Evolutionary conservation across 2,113 vertebrate species (phyloP).

Genomic region (Alces alces): DNA sequence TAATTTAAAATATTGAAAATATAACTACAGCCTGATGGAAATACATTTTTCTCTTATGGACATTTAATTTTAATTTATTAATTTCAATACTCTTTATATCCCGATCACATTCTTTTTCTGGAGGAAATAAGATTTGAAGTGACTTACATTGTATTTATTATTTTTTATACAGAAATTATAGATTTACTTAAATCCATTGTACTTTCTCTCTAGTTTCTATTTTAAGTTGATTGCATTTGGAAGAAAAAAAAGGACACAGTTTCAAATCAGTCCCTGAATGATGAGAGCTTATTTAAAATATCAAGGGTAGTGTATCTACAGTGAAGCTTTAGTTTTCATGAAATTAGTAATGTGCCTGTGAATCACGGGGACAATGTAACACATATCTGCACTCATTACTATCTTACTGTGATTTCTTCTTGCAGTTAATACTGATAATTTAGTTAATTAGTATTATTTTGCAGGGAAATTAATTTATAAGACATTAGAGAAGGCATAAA

Average conservation of each 20-base stretch:
- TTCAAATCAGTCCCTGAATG: constrained; percentile 64
- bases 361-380: neutral
- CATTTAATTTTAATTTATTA: constrained; percentile 83
- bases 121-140: constrained; percentile 78
- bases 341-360: neutral
- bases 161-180: constrained; percentile 68
- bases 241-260: constrained; percentile 12
- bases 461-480: neutral
- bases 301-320: neutral
- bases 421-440: neutral
- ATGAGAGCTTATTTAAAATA: constrained; percentile 59
- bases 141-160: constrained; percentile 73
- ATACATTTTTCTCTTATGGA: constrained; percentile 74
- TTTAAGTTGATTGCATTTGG: constrained; percentile 72
- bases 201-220: constrained; percentile 66
- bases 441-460: neutral
- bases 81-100: constrained; percentile 80
- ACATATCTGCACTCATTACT: neutral
- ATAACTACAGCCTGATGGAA: constrained; percentile 78
- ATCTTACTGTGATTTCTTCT: neutral
- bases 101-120: constrained; percentile 75
- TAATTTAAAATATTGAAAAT: constrained; percentile 80
- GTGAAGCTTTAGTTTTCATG: neutral
- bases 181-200: constrained; percentile 69
- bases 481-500: neutral